Conservation (phyloP, 1,140 invertebrate genomes). For the Hylaeus volcanicus region DNA sequence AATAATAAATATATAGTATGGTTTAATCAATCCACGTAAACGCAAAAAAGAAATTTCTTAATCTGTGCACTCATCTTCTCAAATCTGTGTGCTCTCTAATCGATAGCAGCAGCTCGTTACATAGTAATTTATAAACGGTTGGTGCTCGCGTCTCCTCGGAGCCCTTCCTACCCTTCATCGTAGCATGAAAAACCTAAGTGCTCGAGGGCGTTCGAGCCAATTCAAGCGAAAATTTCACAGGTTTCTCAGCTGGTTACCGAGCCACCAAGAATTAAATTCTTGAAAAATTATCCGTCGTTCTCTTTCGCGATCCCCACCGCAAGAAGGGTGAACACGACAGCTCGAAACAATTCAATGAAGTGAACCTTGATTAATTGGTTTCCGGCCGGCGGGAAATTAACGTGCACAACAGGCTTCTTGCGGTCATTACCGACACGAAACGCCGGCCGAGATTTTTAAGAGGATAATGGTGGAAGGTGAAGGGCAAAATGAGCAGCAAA, state of each 20-base stretch:
- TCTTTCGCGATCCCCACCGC: slow-evolving; percentile 14
- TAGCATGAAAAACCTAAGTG: slow-evolving; percentile 21
- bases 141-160: not conserved
- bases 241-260: not conserved
- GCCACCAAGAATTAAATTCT: slow-evolving; percentile 62
- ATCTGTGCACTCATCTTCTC: not conserved
- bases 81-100: not conserved
- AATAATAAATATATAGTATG: too few relatives aligned
- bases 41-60: too few relatives aligned
- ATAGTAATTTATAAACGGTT: slow-evolving; percentile 3
- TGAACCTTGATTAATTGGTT: slow-evolving; percentile 73
- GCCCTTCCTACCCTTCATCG: not conserved
- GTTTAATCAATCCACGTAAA: too few relatives aligned
- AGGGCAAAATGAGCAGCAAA: slow-evolving; percentile 39
- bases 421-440: slow-evolving; percentile 52
- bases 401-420: slow-evolving; percentile 59
- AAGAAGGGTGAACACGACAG: slow-evolving; percentile 63
- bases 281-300: slow-evolving; percentile 69
- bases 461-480: slow-evolving; percentile 51
- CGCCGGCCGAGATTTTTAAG: slow-evolving; percentile 47
- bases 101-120: slow-evolving; percentile 2
- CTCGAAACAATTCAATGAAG: slow-evolving; percentile 67
- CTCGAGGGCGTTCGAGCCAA: slow-evolving; percentile 16
- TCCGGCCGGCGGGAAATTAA: slow-evolving; percentile 66
- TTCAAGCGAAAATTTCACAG: slow-evolving; percentile 41